Evolutionary conservation across 2,797 vertebrate genomes (phyloP).

Genomic region (Streptopelia turtur): DNA sequence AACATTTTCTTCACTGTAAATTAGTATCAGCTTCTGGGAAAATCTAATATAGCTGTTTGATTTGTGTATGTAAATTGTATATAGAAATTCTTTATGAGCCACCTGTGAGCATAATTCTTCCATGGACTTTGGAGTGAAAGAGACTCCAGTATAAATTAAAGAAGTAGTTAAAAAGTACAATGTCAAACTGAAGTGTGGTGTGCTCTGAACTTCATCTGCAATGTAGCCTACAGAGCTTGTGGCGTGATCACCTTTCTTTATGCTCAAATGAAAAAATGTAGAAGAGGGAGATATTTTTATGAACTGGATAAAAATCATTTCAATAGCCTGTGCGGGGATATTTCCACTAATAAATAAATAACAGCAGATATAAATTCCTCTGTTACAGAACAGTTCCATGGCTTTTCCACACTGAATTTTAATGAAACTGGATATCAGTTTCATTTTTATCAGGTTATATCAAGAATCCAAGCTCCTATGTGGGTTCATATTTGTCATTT

Average conservation of each 20-base stretch:
- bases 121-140: not conserved
- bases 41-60: not conserved
- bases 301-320: slow-evolving; percentile 3
- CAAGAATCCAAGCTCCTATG: not conserved
- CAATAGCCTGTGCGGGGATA: not conserved
- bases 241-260: not conserved
- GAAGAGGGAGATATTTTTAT: not conserved
- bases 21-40: not conserved
- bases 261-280: not conserved
- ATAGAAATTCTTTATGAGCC: not conserved
- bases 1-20: not conserved
- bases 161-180: not conserved
- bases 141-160: not conserved
- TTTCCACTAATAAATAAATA: slow-evolving; percentile 17
- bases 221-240: not conserved
- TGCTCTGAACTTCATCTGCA: not conserved
- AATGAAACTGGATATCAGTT: slow-evolving; percentile 32
- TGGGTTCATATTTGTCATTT: not conserved
- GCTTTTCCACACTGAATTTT: not conserved
- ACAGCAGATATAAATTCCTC: not conserved
- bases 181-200: not conserved
- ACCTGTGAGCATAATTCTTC: not conserved
- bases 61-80: not conserved
- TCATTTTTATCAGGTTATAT: not conserved
- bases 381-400: not conserved